Evolutionary conservation across 2,797 vertebrate species (phyloP).

Genomic region (Ctenochaetus hawaiiensis): DNA sequence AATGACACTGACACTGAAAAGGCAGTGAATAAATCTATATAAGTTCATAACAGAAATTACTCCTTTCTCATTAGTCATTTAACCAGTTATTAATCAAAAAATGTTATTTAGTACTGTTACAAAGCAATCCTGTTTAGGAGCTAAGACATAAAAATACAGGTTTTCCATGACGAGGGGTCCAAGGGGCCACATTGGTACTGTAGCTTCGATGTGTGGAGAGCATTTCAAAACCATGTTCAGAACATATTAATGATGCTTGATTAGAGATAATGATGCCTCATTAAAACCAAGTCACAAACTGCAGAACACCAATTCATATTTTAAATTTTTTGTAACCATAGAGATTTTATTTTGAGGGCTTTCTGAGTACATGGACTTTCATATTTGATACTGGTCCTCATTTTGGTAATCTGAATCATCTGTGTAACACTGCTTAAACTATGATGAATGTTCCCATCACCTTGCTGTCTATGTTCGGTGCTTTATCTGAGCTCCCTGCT

Average conservation of each 20-base stretch:
- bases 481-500: conserved; percentile 7
- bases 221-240: not conserved
- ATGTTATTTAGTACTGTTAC: not conserved
- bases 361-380: not conserved
- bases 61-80: no score
- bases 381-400: not conserved
- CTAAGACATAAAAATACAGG: not conserved
- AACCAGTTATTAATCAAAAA: no score
- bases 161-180: not conserved
- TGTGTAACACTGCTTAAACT: not conserved
- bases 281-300: not conserved
- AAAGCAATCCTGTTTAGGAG: not conserved
- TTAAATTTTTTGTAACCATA: not conserved
- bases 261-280: conserved; percentile 4
- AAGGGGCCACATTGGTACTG: no score
- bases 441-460: not conserved
- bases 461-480: conserved; percentile 6
- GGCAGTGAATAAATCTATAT: no score
- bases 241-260: not conserved
- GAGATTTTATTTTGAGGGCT: not conserved
- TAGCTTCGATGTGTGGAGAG: no score
- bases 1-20: no score
- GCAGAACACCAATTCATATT: not conserved
- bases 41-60: no score
- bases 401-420: no score